Conservation (phyloP, 2,113 vertebrate genomes). For the Bos indicus region DNA sequence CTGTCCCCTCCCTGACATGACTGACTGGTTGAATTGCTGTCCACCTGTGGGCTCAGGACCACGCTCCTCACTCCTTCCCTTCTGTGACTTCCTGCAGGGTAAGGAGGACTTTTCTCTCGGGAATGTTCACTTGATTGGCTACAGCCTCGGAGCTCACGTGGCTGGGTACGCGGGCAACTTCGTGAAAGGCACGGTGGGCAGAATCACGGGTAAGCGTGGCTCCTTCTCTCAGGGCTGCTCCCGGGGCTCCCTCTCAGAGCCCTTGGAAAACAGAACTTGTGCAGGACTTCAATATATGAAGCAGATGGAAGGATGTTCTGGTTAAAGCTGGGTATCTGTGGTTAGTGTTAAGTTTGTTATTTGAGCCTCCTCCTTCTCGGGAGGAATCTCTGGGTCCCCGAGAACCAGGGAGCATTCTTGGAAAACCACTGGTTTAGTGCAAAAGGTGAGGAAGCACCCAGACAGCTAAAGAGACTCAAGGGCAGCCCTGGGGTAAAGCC, state of each 20-base stretch:
- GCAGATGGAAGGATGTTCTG: background rate
- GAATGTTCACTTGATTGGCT: constrained; percentile 94
- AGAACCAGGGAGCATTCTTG: background rate
- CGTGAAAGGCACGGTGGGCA: constrained; percentile 87
- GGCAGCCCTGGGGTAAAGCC: background rate
- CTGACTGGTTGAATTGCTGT: background rate
- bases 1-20: rapidly evolving
- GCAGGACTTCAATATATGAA: background rate
- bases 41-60: background rate
- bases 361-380: background rate
- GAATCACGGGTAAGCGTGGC: constrained; percentile 89
- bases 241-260: background rate
- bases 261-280: background rate
- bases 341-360: background rate
- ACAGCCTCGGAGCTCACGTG: constrained; percentile 95
- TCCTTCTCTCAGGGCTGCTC: background rate
- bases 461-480: background rate
- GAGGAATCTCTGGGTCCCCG: background rate
- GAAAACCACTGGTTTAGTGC: background rate
- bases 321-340: background rate
- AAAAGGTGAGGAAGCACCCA: background rate
- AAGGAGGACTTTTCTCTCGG: constrained; percentile 82
- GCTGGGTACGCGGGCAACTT: constrained; percentile 93
- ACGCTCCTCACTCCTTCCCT: background rate
- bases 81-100: constrained; percentile 78